Base-by-base conservation (phyloP, 2,888 invertebrate species). In the Ornithoptera alexandrae region DNA sequence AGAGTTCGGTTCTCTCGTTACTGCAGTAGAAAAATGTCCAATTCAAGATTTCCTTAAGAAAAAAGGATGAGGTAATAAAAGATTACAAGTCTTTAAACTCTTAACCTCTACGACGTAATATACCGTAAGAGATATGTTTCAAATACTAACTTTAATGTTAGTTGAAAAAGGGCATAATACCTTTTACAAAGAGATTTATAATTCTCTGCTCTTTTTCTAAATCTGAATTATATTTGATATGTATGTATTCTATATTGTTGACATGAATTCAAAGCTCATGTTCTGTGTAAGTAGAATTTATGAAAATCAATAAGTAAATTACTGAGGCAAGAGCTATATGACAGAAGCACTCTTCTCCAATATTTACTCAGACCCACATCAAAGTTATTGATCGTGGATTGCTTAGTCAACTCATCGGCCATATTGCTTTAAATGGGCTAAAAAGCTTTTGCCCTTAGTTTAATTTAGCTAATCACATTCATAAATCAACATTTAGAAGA, bases 311-410 rank as follows among this genome's bases (percentile, higher is more conserved):
- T 72, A 72, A 70, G 68, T 68, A 20, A 61, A 61, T 61, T 62
- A 62, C 22, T 50, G 50, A 22, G 5, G 15, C 22, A 50, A 50
- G 62, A 24, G 62, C 62, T 50, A 50, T 15, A 50, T 62, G 71
- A 46, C 39, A 65, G 65, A 73, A 73, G 70, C 64, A 69, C 73
- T 72, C 71, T 72, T 60, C 36, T 65, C 18, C 62, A 62, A 62
- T 62, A 62, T 62, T 62, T 71, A 65, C 70, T 74, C 68, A 72
- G 71, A 72, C 71, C 73, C 71, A 74, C 71, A 17, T 62, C 50
- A 62, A 50, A 46, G 62, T 62, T 62, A 62, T 62, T 58, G 59
- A 59, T 24, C 46, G 62, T 3, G 46, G 50, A 36, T 61, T 61
- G 39, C 61, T 39, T 18, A n/a, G 39, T 18, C 18, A 39, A 61